These are phyloP conservation scores for Lasaia peninsularis DNA, from an alignment of 1,140 invertebrate genomes.

Conservation along the genomic window DNA sequence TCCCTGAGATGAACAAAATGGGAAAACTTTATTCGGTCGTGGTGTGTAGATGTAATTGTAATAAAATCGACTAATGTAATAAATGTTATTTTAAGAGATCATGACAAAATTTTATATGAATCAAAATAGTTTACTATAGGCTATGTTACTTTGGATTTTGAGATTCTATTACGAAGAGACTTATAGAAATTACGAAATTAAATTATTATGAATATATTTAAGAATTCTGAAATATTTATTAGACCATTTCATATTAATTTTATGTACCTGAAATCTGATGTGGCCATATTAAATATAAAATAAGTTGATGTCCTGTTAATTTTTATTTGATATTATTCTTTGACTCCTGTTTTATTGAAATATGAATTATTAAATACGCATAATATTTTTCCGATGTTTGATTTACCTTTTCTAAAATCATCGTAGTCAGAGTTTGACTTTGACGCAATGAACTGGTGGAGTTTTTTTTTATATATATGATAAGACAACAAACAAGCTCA, in stretches of 20 bases:
- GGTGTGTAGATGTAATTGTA: background rate
- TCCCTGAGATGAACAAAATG: background rate
- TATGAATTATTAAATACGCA: slow-evolving; percentile 65
- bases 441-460: no score
- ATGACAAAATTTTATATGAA: slow-evolving; percentile 5
- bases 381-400: slow-evolving; percentile 44
- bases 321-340: slow-evolving; percentile 54
- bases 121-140: background rate
- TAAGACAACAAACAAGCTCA: no score
- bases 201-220: slow-evolving; percentile 64
- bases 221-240: slow-evolving; percentile 61
- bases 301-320: slow-evolving; percentile 44
- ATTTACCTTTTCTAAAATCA: slow-evolving; percentile 6
- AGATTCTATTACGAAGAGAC: slow-evolving; percentile 47
- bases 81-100: background rate
- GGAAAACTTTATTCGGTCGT: background rate
- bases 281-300: slow-evolving; percentile 70
- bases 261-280: slow-evolving; percentile 73
- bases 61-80: slow-evolving; percentile 1
- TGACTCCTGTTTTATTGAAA: slow-evolving; percentile 64
- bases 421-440: no score
- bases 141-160: slow-evolving; percentile 29
- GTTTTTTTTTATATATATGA: no score
- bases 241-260: slow-evolving; percentile 46
- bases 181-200: slow-evolving; percentile 63